Base-by-base conservation (phyloP, 1,140 invertebrate genomes). In the Drosophila auraria region DNA sequence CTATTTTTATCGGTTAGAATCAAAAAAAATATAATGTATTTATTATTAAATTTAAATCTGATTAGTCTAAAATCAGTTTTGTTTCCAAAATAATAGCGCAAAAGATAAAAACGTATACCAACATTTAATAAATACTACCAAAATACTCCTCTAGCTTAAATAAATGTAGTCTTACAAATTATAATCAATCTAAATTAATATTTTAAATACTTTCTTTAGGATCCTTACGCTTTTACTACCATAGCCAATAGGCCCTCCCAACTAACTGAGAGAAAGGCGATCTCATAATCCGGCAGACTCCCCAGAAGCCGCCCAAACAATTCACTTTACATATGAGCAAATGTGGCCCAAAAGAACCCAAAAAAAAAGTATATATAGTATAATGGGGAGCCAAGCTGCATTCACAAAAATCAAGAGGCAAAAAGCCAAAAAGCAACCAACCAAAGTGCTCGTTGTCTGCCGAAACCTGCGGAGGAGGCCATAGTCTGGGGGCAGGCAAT, bases 241-340 rank as follows among this genome's bases (percentile, higher is more conserved):
- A 9, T 23, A 38, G 14, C 17, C 20, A 20, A 56, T 15, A 38
- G 7, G 1, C 33, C 4, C 33, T 9, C 6, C 23, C n/a, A 17
- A n/a, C 20, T 49, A 57, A 74, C 20, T 38, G 40, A 42, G 5
- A 40, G 61, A 59, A 53, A 33, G 30, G 49, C 42, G 62, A 65
- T 74, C 51, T 69, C 63, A 79, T 84, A 86, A 86, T 74, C 82
- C 78, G 63, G 47, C 51, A 36, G 51, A 9, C 60, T 50, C 40
- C 53, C 45, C 25, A 56, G 33, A 54, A 66, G 56, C 79, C 62
- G 45, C 60, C 76, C 69, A 87, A 77, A 82, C 79, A 87, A 87
- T 84, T 90, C 79, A 90, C 82, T 90, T 91, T 91, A 86, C 86
- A 91, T 90, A 90, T 90, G 86, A 86, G 82, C 86, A 86, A 84